These are phyloP conservation scores for Theristicus caerulescens DNA, from an alignment of 2,113 vertebrate species.

Conservation along the genomic window DNA sequence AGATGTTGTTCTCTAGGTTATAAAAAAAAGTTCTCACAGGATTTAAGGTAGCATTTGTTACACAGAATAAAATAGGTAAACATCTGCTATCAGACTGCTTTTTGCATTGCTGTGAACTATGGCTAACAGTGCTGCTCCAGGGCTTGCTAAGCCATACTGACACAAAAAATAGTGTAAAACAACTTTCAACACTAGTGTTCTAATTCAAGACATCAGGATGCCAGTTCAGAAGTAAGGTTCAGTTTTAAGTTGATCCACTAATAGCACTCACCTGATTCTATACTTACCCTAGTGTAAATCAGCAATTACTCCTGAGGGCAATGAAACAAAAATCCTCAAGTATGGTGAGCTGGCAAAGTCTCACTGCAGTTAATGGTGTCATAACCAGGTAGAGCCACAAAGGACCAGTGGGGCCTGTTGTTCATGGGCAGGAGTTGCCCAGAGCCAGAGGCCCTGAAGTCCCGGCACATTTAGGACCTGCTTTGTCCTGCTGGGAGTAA, in stretches of 20 bases:
- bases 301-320: not conserved
- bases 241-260: not conserved
- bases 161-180: not conserved
- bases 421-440: not conserved
- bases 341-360: not conserved
- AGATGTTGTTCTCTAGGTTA: not conserved
- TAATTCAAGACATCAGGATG: not conserved
- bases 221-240: not conserved
- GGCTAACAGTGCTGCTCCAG: not conserved
- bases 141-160: not conserved
- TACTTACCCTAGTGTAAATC: not conserved
- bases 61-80: not conserved
- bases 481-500: not conserved
- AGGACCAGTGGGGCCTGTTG: not conserved
- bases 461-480: not conserved
- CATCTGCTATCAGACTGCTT: not conserved
- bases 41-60: not conserved
- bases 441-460: not conserved
- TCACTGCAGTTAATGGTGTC: not conserved
- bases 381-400: not conserved
- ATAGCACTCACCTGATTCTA: accelerated
- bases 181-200: not conserved
- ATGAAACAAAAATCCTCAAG: not conserved
- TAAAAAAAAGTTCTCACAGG: not conserved
- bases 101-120: not conserved